Evolutionary conservation across 2,797 vertebrate species (phyloP).

Genomic region (Phylloscopus collybita): DNA sequence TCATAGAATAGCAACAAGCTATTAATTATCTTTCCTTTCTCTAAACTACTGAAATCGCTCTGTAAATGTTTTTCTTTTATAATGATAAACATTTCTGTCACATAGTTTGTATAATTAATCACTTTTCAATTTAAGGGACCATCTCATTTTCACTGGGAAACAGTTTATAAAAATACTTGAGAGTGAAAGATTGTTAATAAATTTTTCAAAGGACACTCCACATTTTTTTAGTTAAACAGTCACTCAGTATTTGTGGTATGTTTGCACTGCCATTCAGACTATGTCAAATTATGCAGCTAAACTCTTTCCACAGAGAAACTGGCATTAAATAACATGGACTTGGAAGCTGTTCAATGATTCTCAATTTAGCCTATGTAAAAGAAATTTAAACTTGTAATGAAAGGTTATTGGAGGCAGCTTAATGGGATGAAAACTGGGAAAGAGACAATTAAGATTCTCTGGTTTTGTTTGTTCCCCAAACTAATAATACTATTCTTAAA

Average conservation of each 20-base stretch:
- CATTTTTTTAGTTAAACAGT: not conserved
- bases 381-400: not conserved
- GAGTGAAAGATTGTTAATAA: slow-evolving; percentile 46
- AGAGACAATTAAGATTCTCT: not conserved
- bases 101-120: slow-evolving; percentile 47
- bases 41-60: slow-evolving; percentile 42
- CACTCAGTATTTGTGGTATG: not conserved
- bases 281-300: slow-evolving; percentile 18
- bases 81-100: slow-evolving; percentile 63
- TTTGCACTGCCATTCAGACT: not conserved
- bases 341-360: not conserved
- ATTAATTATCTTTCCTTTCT: slow-evolving; percentile 59
- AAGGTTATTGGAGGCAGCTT: not conserved
- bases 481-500: not conserved
- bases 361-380: not conserved
- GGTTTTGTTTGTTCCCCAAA: not conserved
- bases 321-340: not conserved
- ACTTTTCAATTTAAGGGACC: slow-evolving; percentile 19
- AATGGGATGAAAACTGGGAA: not conserved
- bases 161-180: slow-evolving; percentile 53
- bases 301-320: not conserved
- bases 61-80: slow-evolving; percentile 69
- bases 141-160: slow-evolving; percentile 56
- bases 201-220: slow-evolving; percentile 9
- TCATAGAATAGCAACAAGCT: slow-evolving; percentile 54